phyloP scores from a whole-genome alignment of 1,140 invertebrate species.

The Solenopsis fugax region DNA sequence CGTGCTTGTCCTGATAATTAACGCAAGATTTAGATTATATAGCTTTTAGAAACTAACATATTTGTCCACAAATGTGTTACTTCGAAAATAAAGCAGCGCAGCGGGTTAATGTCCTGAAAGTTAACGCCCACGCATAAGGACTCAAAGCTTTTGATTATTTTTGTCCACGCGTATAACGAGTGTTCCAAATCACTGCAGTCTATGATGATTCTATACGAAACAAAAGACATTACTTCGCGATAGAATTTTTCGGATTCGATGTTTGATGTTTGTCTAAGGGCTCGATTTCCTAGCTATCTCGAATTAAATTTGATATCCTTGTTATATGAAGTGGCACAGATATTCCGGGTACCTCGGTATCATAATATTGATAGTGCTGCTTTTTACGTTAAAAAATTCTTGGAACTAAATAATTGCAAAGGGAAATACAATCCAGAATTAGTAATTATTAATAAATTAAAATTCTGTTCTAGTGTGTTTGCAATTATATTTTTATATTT shows the following conservation, averaged over 20 bases:
- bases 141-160: neutral
- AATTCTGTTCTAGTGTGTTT: neutral
- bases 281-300: neutral
- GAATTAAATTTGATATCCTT: neutral
- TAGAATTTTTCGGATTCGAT: neutral
- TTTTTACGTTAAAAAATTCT: neutral
- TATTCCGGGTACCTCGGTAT: neutral
- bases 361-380: neutral
- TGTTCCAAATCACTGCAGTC: neutral
- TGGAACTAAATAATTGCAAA: neutral
- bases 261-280: neutral
- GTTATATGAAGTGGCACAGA: neutral
- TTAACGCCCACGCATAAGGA: neutral
- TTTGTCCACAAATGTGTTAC: neutral
- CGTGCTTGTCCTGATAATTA: conserved; percentile 12
- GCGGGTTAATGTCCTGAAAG: neutral
- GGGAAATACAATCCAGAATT: neutral
- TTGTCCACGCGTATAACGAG: neutral
- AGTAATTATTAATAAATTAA: conserved; percentile 1
- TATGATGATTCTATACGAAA: neutral
- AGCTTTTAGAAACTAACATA: neutral
- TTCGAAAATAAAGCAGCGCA: neutral
- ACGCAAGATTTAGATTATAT: conserved; percentile 33
- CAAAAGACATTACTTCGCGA: neutral
- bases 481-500: conserved; percentile 5